Evolutionary conservation across 2,113 vertebrate genomes (phyloP).

Genomic region (Malaclemys terrapin): DNA sequence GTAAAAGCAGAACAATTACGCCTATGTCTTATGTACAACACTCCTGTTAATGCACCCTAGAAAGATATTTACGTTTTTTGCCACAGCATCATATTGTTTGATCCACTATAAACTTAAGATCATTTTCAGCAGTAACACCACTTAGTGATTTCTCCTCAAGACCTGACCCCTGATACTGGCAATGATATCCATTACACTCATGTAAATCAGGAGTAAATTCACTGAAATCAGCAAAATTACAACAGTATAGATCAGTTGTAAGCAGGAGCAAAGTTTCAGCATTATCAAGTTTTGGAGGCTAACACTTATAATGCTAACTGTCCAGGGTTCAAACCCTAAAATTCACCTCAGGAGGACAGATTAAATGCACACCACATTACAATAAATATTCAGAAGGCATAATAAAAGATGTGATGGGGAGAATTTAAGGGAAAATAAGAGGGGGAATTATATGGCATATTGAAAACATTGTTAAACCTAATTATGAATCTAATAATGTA

Average conservation of each 20-base stretch:
- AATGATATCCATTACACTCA: neutral
- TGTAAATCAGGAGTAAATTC: neutral
- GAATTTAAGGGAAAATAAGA: neutral
- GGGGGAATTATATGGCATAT: conserved; percentile 6
- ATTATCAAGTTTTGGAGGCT: too few relatives aligned
- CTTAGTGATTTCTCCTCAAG: neutral
- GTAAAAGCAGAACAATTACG: too few relatives aligned
- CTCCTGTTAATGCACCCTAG: too few relatives aligned
- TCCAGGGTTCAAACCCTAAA: neutral
- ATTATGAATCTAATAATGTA: conserved; percentile 58
- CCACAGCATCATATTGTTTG: too few relatives aligned
- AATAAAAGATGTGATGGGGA: neutral
- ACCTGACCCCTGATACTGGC: neutral
- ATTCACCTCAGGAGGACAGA: neutral
- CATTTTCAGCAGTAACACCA: too few relatives aligned
- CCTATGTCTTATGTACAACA: too few relatives aligned
- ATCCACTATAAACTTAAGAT: too few relatives aligned
- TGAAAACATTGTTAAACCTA: conserved; percentile 22
- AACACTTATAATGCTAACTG: too few relatives aligned
- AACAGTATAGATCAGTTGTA: neutral
- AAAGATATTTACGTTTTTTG: too few relatives aligned
- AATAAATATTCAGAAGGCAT: conserved; percentile 11
- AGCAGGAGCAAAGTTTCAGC: neutral
- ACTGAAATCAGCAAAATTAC: neutral
- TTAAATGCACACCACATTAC: conserved; percentile 26